Evolutionary conservation across 2,888 invertebrate genomes (phyloP).

Genomic region (Cyrtodaria siliqua): DNA sequence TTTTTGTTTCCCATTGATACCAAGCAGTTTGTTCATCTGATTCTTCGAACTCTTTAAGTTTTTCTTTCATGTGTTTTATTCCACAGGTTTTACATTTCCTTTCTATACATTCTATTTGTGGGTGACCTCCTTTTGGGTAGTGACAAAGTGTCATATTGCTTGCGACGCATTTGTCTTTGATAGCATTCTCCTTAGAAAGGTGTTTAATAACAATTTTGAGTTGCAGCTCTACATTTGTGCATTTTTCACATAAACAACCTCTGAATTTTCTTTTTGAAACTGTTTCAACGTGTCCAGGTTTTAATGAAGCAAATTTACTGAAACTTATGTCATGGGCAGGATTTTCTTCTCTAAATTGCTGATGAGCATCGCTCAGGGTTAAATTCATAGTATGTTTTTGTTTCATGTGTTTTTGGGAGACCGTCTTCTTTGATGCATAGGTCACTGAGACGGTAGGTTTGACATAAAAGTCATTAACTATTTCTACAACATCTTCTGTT

Average conservation of each 20-base stretch:
- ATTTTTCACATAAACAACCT: conserved; percentile 32
- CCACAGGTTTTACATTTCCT: conserved; percentile 22
- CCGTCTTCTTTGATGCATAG: no score
- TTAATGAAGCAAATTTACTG: conserved; percentile 30
- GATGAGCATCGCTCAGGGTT: no score
- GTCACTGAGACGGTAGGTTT: no score
- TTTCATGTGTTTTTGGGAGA: conserved; percentile 11
- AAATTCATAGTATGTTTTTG: no score
- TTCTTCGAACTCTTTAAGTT: not conserved
- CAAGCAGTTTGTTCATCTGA: not conserved
- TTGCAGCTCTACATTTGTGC: conserved; percentile 28
- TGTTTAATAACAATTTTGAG: conserved; percentile 12
- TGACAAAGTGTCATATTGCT: conserved; percentile 19
- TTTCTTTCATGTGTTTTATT: conserved; percentile 1
- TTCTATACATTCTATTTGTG: conserved; percentile 22
- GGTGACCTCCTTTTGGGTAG: conserved; percentile 1
- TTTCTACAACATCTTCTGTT: no score
- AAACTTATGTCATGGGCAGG: no score
- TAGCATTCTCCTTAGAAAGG: not conserved
- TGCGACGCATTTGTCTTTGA: conserved; percentile 26
- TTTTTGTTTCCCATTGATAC: conserved; percentile 20
- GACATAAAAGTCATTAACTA: no score
- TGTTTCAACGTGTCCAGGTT: conserved; percentile 36
- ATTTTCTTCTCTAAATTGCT: no score
- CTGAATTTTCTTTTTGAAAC: conserved; percentile 12